Evolutionary conservation across 2,888 invertebrate species (phyloP).

Genomic region (Siphlonurus alternatus): DNA sequence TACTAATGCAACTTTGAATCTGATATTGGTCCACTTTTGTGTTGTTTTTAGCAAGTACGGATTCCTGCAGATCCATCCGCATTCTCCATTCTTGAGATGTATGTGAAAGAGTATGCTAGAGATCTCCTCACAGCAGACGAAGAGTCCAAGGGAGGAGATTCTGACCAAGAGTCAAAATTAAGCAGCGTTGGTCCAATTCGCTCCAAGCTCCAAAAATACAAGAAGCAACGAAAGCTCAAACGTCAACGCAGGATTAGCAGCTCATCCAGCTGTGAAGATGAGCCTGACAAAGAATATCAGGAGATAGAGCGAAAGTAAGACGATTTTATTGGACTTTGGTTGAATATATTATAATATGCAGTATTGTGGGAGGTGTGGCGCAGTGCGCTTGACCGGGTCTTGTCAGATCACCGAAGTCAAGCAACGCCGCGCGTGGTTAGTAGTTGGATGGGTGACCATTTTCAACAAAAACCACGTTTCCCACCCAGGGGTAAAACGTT

Average conservation of each 20-base stretch:
- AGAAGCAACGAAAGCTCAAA: neutral
- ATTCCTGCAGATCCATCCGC: neutral
- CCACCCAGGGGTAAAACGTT: too few relatives aligned
- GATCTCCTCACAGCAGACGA: neutral
- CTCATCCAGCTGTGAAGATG: neutral
- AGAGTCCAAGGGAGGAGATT: neutral
- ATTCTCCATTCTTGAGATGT: neutral
- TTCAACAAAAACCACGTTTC: too few relatives aligned
- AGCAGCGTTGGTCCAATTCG: neutral
- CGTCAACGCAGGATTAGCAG: neutral
- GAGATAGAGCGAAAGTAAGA: neutral
- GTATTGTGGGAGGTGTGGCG: too few relatives aligned
- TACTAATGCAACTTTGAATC: too few relatives aligned
- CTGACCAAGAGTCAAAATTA: neutral
- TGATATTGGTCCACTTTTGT: neutral
- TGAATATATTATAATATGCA: neutral
- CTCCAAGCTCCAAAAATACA: neutral
- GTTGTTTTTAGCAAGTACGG: neutral
- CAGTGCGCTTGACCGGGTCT: too few relatives aligned
- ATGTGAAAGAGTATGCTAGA: neutral
- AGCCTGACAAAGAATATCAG: neutral
- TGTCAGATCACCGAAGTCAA: too few relatives aligned
- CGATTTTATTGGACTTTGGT: too few relatives aligned
- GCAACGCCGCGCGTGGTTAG: too few relatives aligned
- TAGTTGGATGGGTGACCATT: too few relatives aligned